Percentiles rank a stretch among this genome's conserved stretches.
Evolutionary conservation across 2,113 vertebrate species (phyloP).

Genomic region (Takifugu bimaculatus): DNA sequence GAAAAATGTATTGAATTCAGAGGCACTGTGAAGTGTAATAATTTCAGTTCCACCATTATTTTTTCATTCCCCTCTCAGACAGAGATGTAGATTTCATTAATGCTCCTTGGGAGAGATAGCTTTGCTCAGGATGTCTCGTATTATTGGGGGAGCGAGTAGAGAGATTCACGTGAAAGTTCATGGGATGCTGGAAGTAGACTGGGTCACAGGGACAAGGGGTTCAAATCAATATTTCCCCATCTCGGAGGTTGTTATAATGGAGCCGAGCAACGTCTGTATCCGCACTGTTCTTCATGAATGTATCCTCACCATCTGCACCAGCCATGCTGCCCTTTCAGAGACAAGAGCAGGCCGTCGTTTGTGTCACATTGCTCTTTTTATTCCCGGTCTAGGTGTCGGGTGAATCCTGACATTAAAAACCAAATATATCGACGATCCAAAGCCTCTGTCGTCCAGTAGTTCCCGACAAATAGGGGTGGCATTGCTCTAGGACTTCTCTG

Average conservation of each 20-base stretch:
- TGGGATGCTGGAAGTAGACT: constrained; percentile 58
- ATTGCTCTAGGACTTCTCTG: constrained; percentile 72
- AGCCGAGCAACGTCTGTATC: constrained; percentile 70
- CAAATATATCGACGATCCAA: constrained; percentile 68
- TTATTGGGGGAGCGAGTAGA: constrained; percentile 63
- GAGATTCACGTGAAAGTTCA: constrained; percentile 61
- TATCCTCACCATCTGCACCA: constrained; percentile 76
- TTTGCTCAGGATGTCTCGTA: constrained; percentile 61
- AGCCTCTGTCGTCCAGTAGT: constrained; percentile 57
- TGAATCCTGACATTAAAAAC: constrained; percentile 65
- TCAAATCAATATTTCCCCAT: constrained; percentile 64
- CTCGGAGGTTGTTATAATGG: constrained; percentile 59
- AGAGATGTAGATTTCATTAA: constrained; percentile 75
- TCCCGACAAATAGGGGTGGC: constrained; percentile 61
- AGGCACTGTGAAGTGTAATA: constrained; percentile 72
- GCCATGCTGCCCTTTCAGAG: constrained; percentile 69
- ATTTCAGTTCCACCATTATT: constrained; percentile 71
- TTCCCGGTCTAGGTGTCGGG: constrained; percentile 62
- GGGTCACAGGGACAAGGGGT: constrained; percentile 52
- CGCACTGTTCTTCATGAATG: constrained; percentile 77
- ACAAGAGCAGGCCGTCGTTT: constrained; percentile 66
- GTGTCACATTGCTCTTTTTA: constrained; percentile 50
- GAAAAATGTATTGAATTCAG: constrained; percentile 74
- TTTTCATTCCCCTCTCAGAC: constrained; percentile 69
- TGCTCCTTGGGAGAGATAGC: constrained; percentile 59